phyloP scores from a whole-genome alignment of 1,140 invertebrate species.

The Bacillus rossius region DNA sequence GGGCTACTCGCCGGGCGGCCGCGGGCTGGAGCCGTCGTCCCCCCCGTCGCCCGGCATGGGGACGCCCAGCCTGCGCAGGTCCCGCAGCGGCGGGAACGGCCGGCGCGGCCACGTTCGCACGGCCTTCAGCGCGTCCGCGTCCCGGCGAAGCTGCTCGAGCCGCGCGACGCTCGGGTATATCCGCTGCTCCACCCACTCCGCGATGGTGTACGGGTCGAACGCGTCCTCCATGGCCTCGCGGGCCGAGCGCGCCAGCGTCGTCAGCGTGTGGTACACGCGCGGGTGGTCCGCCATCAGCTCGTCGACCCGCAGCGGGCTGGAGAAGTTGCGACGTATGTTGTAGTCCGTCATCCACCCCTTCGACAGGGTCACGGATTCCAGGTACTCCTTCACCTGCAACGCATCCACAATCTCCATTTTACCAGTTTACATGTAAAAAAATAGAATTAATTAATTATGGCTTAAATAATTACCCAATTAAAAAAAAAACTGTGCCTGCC shows the following conservation, averaged over 20 bases:
- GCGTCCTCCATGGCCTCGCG: conserved; percentile 58
- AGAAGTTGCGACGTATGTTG: conserved; percentile 71
- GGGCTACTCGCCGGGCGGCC: conserved; percentile 5
- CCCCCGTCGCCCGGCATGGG: conserved; percentile 6
- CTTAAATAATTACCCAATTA: too few species aligned
- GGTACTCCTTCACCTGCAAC: conserved; percentile 24
- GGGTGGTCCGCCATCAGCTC: conserved; percentile 60
- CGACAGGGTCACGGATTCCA: conserved; percentile 28
- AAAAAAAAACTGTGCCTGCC: too few species aligned
- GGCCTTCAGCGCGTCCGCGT: conserved; percentile 48
- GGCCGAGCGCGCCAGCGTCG: conserved; percentile 55
- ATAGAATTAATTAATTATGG: too few species aligned
- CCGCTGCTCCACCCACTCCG: conserved; percentile 69
- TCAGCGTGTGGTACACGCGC: conserved; percentile 52
- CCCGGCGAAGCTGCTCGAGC: conserved; percentile 47
- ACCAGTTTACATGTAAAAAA: too few species aligned
- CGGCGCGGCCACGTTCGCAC: conserved; percentile 50
- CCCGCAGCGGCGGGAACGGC: conserved; percentile 39
- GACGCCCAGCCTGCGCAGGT: conserved; percentile 4
- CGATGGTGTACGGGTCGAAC: conserved; percentile 66
- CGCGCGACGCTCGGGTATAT: conserved; percentile 49
- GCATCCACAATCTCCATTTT: too few species aligned
- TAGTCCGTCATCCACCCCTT: conserved; percentile 74
- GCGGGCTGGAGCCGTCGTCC: conserved; percentile 1
- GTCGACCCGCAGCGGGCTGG: conserved; percentile 64